These are phyloP conservation scores for Festucalex cinctus DNA, from an alignment of 2,113 vertebrate genomes.

Conservation along the genomic window DNA sequence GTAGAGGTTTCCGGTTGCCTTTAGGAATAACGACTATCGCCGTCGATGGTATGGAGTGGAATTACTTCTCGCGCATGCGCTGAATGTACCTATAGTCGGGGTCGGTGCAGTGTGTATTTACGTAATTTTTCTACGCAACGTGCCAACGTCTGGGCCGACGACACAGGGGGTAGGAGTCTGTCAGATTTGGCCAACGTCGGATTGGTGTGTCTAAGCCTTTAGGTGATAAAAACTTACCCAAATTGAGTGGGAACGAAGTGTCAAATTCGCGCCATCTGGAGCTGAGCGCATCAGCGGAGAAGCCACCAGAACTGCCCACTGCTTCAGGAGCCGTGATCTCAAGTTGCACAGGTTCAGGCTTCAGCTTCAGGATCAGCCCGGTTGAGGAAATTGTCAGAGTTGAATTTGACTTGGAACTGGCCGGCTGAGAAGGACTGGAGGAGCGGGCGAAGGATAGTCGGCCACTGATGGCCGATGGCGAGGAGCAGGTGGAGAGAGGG, in stretches of 20 bases:
- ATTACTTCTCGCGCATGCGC: too few relatives aligned
- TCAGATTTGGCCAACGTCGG: too few relatives aligned
- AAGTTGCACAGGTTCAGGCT: conserved; percentile 73
- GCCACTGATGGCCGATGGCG: conserved; percentile 53
- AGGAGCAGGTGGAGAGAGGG: conserved; percentile 53
- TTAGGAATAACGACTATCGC: neutral
- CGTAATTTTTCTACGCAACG: too few relatives aligned
- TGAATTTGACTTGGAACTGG: conserved; percentile 52
- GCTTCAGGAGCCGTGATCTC: conserved; percentile 62
- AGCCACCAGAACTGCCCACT: conserved; percentile 31
- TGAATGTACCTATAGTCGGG: too few relatives aligned
- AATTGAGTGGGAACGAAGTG: conserved; percentile 65
- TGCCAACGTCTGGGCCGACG: too few relatives aligned
- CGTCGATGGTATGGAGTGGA: too few relatives aligned
- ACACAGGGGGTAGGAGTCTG: too few relatives aligned
- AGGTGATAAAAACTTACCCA: conserved; percentile 51
- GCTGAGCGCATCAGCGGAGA: conserved; percentile 45
- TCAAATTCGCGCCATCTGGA: conserved; percentile 62
- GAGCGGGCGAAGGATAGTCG: conserved; percentile 65
- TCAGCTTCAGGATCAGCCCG: conserved; percentile 63
- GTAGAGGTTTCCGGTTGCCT: too few relatives aligned
- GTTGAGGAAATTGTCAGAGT: conserved; percentile 33
- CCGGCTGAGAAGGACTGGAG: conserved; percentile 55
- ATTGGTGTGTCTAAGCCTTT: too few relatives aligned
- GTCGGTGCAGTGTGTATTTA: too few relatives aligned